Base-by-base conservation (phyloP, 2,113 vertebrate species). In the Toxotes chatareus region DNA sequence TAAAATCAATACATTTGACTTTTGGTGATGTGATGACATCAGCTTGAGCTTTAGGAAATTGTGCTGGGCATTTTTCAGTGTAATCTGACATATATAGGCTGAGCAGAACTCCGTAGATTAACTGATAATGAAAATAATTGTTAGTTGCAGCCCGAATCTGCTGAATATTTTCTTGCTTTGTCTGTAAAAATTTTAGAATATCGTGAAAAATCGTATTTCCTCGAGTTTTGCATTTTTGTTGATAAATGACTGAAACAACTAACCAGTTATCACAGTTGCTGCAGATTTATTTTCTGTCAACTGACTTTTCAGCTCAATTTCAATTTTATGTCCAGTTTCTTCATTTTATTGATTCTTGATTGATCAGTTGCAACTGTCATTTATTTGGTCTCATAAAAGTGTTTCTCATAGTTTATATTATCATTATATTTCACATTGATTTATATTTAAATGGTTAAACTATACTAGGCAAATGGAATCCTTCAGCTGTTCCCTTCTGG, bases 401-500 rank as follows among this genome's bases (percentile, higher is more conserved):
- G 27, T 27, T 27, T 27, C 27, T n/a, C 31, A n/a, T 60, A 14
- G 19, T 65, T 81, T 42, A 23, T 27, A 27, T 27, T 27, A 27
- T 1, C 1, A 1, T 27, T 27, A 27, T 27, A 27, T 27, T 27
- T 27, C 27, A 27, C 27, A 27, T 27, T 27, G 27, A 27, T 27
- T 27, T 27, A 27, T 38, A 65, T 53, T n/a, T 17, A 55, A 46
- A 10, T n/a, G 21, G 27, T 51, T 64, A 27, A 40, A 44, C 38
- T 42, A 27, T 44, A 72, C 14, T 7, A 76, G 46, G 21, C n/a
- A 27, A 59, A 40, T 27, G 36, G 61, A 21, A 53, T 84, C 23
- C 40, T 79, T 63, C 81, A 82, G 67, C 89, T 82, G 73, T 66
- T 73, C 44, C 51, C 49, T 71, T 55, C 62, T 61, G n/a, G 19